phyloP scores from a whole-genome alignment of 2,113 vertebrate genomes.

The Oryzias celebensis region DNA sequence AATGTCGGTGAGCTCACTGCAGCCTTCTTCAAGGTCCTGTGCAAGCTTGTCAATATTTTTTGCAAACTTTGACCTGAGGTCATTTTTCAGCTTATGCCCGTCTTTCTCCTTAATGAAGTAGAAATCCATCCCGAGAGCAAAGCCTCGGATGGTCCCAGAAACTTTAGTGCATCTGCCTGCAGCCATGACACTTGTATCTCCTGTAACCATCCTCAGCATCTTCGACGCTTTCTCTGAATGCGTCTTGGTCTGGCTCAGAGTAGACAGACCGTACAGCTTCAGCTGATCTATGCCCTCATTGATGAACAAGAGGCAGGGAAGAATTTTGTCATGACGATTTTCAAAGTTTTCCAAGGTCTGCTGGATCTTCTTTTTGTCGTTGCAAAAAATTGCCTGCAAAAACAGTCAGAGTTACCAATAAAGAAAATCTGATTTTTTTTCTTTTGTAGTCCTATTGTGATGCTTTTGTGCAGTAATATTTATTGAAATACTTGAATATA shows the following conservation, averaged over 20 bases:
- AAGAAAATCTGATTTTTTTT: background rate
- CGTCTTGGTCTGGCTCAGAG: background rate
- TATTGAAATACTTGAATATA: background rate
- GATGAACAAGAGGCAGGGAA: slow-evolving; percentile 29
- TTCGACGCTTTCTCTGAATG: background rate
- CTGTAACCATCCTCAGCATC: background rate
- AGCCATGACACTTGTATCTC: accelerated
- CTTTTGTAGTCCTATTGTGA: background rate
- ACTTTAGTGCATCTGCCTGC: background rate
- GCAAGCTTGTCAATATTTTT: slow-evolving; percentile 21
- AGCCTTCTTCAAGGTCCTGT: background rate
- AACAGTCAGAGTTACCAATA: background rate
- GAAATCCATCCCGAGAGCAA: slow-evolving; percentile 32
- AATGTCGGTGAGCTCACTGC: slow-evolving; percentile 24
- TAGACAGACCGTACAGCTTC: background rate
- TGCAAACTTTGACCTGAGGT: slow-evolving; percentile 25
- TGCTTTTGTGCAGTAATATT: background rate
- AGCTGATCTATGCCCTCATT: slow-evolving; percentile 24
- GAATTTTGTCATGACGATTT: background rate
- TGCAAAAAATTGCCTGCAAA: slow-evolving; percentile 19
- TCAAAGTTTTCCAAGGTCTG: slow-evolving; percentile 25
- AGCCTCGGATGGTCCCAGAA: slow-evolving; percentile 11
- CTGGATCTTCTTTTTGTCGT: slow-evolving; percentile 42
- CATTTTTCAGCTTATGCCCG: slow-evolving; percentile 27
- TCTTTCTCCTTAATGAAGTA: slow-evolving; percentile 40